Percentiles rank a stretch among this genome's conserved stretches.
These are phyloP conservation scores for Datnioides undecimradiatus DNA, from an alignment of 2,113 vertebrate species.

Conservation along the genomic window DNA sequence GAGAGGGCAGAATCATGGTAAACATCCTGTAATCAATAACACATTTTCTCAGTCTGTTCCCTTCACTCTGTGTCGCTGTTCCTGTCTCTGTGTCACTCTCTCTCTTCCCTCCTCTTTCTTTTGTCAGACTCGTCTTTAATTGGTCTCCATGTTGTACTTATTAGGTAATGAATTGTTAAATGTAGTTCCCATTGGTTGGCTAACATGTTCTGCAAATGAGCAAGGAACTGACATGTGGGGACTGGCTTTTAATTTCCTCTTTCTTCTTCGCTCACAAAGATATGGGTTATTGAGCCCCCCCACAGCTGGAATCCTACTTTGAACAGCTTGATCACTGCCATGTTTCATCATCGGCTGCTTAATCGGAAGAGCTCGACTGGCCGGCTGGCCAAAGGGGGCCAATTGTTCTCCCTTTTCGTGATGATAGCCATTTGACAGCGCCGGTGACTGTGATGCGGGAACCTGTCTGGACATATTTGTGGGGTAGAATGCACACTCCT, in stretches of 20 bases:
- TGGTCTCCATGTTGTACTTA: slow-evolving; percentile 3
- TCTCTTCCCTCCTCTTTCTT: slow-evolving; percentile 3
- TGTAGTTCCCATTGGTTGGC: slow-evolving; percentile 30
- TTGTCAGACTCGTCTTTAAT: slow-evolving; percentile 31
- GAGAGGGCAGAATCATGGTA: slow-evolving; percentile 20
- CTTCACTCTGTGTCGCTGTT: slow-evolving; percentile 5
- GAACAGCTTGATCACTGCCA: slow-evolving; percentile 42
- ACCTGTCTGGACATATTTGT: slow-evolving; percentile 32
- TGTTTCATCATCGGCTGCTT: slow-evolving; percentile 40
- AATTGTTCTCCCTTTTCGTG: slow-evolving; percentile 31
- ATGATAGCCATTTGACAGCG: slow-evolving; percentile 28
- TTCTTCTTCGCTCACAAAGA: slow-evolving; percentile 50
- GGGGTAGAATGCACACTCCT: background rate
- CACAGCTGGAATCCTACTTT: slow-evolving; percentile 47
- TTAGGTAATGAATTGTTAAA: slow-evolving; percentile 55
- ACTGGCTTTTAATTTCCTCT: slow-evolving; percentile 42
- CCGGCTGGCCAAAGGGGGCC: slow-evolving; percentile 12
- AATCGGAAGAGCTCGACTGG: background rate
- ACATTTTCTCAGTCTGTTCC: slow-evolving; percentile 38
- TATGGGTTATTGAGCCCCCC: slow-evolving; percentile 28
- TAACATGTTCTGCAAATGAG: slow-evolving; percentile 29
- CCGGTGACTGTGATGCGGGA: slow-evolving; percentile 7
- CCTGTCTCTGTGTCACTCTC: background rate
- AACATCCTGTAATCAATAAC: slow-evolving; percentile 37
- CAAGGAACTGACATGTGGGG: slow-evolving; percentile 11